These are phyloP conservation scores for Palythoa grandis DNA, from an alignment of 92 coral and sea anemone species.

Conservation along the genomic window DNA sequence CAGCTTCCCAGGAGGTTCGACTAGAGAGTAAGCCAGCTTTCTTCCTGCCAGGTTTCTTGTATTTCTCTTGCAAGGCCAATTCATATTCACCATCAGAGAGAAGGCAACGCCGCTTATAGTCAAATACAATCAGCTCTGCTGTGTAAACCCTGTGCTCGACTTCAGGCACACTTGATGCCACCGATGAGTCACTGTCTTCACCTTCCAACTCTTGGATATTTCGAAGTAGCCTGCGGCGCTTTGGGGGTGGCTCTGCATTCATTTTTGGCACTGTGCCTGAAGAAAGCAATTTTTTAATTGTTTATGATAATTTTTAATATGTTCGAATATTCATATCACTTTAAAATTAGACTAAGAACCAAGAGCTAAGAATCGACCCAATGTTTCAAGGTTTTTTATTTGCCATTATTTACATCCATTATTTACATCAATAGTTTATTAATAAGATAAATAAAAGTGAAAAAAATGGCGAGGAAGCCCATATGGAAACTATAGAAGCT, in stretches of 20 bases:
- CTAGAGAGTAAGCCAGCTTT: conserved; percentile 78
- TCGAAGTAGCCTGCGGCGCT: conserved; percentile 70
- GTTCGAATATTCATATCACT: too few species aligned
- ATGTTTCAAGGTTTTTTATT: too few species aligned
- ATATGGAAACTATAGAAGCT: too few species aligned
- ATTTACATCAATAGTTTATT: too few species aligned
- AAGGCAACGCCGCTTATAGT: conserved; percentile 85
- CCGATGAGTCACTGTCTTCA: conserved; percentile 64
- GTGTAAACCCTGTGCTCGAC: conserved; percentile 74
- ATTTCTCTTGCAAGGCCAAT: conserved; percentile 87
- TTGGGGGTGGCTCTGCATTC: conserved; percentile 85
- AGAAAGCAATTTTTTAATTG: not conserved
- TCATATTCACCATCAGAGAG: conserved; percentile 96
- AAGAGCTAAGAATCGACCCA: too few species aligned
- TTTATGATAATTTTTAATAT: not conserved
- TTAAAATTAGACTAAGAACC: too few species aligned
- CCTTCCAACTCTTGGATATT: conserved; percentile 58
- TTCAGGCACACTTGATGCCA: conserved; percentile 55
- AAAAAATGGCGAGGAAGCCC: too few species aligned
- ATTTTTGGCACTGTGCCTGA: conserved; percentile 59
- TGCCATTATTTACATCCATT: too few species aligned
- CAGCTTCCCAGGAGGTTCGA: conserved; percentile 89
- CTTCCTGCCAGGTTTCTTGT: conserved; percentile 85
- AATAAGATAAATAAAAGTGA: too few species aligned
- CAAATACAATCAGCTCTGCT: conserved; percentile 95